Percentiles rank a stretch among this genome's conserved stretches.
Conservation (phyloP, 1,140 invertebrate species). For the Aphidius gifuensis region DNA sequence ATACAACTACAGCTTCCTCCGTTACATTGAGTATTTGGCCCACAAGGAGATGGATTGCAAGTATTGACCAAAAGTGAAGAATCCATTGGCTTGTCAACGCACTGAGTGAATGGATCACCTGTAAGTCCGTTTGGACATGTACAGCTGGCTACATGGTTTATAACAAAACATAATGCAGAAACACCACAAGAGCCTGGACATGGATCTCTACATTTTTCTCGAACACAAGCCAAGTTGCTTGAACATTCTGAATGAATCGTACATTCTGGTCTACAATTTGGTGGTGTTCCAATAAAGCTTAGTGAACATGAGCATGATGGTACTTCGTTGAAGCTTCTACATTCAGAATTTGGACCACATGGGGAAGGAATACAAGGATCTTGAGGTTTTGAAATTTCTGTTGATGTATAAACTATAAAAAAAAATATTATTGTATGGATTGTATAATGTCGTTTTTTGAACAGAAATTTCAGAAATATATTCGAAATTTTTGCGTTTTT, state of each 20-base stretch:
- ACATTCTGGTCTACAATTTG: conserved; percentile 54
- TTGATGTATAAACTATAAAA: conserved; percentile 21
- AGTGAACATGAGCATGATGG: conserved; percentile 54
- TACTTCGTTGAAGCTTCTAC: conserved; percentile 44
- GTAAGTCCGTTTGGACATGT: conserved; percentile 62
- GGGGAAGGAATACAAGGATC: conserved; percentile 51
- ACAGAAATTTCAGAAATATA: too few species aligned
- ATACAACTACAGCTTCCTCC: conserved; percentile 66
- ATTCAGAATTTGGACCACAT: conserved; percentile 56
- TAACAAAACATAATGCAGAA: conserved; percentile 63
- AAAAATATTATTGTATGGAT: not conserved
- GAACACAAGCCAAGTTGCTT: conserved; percentile 47
- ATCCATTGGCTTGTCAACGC: conserved; percentile 19
- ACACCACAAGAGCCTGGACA: conserved; percentile 58
- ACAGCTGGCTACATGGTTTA: conserved; percentile 66
- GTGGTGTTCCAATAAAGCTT: conserved; percentile 58
- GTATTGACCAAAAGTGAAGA: conserved; percentile 37
- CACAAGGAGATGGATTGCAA: conserved; percentile 69
- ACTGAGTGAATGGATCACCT: conserved; percentile 65
- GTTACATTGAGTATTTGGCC: conserved; percentile 58
- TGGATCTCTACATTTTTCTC: conserved; percentile 52
- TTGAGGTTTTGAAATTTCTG: conserved; percentile 32
- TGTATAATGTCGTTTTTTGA: not conserved
- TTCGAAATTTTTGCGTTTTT: not conserved
- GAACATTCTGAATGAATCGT: conserved; percentile 54